A percentile compares a stretch with the other conserved stretches of the same genome.
These are phyloP conservation scores for Paramisgurnus dabryanus DNA, from an alignment of 2,113 vertebrate species.

Conservation along the genomic window DNA sequence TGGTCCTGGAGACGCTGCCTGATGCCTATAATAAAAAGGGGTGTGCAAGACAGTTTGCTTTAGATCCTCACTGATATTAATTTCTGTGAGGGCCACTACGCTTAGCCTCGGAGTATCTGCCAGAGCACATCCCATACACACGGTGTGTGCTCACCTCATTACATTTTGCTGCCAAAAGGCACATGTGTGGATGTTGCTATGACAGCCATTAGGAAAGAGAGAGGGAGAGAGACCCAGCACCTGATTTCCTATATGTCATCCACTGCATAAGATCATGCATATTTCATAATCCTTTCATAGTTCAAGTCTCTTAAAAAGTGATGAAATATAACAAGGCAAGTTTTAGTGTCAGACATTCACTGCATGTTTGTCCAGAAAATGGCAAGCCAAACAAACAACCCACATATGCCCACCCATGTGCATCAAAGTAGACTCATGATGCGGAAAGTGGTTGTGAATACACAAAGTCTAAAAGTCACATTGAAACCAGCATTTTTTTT, in stretches of 20 bases:
- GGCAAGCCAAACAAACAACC: not conserved
- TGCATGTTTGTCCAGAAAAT: not conserved
- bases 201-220: conserved; percentile 19
- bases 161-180: conserved; percentile 31
- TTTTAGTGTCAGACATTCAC: not conserved
- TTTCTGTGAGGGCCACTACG: not conserved
- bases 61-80: conserved; percentile 3
- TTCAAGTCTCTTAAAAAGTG: conserved; percentile 5
- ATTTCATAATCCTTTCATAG: conserved; percentile 23
- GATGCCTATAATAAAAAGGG: conserved; percentile 14
- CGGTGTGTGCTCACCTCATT: conserved; percentile 34
- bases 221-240: not conserved
- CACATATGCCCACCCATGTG: not conserved
- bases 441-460: not conserved
- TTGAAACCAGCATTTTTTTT: too few relatives aligned
- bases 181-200: conserved; percentile 41
- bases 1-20: not conserved
- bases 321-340: not conserved
- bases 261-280: conserved; percentile 8
- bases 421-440: not conserved
- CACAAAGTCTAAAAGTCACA: not conserved
- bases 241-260: conserved; percentile 23
- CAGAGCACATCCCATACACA: not conserved
- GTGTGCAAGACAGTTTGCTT: not conserved
- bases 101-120: not conserved